Conservation (phyloP, 2,888 invertebrate species). For the Cactoblastis cactorum region DNA sequence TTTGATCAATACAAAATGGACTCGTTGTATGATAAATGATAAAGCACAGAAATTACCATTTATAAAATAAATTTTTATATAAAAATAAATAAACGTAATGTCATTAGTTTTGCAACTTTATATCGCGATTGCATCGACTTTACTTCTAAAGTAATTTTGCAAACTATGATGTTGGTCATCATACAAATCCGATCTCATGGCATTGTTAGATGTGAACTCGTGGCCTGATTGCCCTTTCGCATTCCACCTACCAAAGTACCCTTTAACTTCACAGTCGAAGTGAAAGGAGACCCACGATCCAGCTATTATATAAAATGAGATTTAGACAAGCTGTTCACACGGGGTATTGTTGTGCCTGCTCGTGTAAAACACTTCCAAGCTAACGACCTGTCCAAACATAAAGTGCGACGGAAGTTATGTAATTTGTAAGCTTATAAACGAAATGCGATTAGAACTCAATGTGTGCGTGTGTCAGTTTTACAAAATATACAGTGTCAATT, state of each 20-base stretch:
- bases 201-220: slow-evolving; percentile 40
- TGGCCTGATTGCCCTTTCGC: slow-evolving; percentile 50
- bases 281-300: slow-evolving; percentile 66
- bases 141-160: not conserved
- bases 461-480: not conserved
- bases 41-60: not conserved
- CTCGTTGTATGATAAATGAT: not conserved
- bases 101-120: not conserved
- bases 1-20: not conserved
- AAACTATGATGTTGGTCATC: slow-evolving; percentile 7
- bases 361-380: slow-evolving; percentile 33
- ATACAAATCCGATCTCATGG: slow-evolving; percentile 24
- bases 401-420: slow-evolving; percentile 42
- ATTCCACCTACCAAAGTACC: slow-evolving; percentile 43
- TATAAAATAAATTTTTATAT: too few species aligned
- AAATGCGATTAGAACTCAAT: slow-evolving; percentile 36
- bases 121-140: not conserved
- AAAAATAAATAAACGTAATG: too few species aligned
- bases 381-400: slow-evolving; percentile 41
- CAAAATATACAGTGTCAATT: too few species aligned
- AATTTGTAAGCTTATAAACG: slow-evolving; percentile 50
- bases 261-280: slow-evolving; percentile 56
- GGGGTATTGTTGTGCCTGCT: slow-evolving; percentile 44
- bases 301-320: slow-evolving; percentile 45
- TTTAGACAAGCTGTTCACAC: slow-evolving; percentile 56